A percentile compares a stretch with the other conserved stretches of the same genome.
These are phyloP conservation scores for Peucedramus taeniatus DNA, from an alignment of 2,113 vertebrate genomes.

Conservation along the genomic window DNA sequence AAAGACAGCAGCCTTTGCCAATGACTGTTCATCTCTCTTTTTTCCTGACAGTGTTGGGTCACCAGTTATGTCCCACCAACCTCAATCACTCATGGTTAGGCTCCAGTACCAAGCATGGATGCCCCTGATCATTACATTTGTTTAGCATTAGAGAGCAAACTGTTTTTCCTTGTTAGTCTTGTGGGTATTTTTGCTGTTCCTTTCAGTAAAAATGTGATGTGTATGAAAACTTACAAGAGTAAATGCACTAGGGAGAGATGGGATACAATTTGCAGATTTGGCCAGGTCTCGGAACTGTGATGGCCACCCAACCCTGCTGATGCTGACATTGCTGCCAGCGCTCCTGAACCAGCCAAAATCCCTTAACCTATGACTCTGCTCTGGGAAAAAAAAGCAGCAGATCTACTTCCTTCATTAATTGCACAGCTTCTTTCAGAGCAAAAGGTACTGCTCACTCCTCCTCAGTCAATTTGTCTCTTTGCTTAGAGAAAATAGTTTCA, in stretches of 20 bases:
- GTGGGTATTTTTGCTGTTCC: not conserved
- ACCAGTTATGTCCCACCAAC: not conserved
- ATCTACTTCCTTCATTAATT: not conserved
- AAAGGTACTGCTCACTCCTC: not conserved
- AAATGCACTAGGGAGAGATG: not conserved
- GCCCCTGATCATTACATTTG: not conserved
- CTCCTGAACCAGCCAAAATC: not conserved
- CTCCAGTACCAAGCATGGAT: not conserved
- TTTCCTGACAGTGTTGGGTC: not conserved
- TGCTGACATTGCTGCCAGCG: not conserved
- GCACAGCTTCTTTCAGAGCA: not conserved
- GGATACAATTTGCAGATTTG: not conserved
- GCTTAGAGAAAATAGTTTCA: not conserved
- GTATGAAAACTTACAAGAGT: not conserved
- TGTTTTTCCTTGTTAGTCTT: not conserved
- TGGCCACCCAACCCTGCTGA: not conserved
- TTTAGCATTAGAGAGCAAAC: not conserved
- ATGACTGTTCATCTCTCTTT: not conserved
- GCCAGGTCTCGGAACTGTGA: not conserved
- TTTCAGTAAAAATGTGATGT: not conserved
- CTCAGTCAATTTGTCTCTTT: not conserved
- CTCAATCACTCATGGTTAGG: not conserved
- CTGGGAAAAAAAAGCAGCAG: not conserved
- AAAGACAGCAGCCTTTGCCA: not conserved
- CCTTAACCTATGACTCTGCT: not conserved